Evolutionary conservation across 1,140 invertebrate species (phyloP).

Genomic region (Megalonaias nervosa): DNA sequence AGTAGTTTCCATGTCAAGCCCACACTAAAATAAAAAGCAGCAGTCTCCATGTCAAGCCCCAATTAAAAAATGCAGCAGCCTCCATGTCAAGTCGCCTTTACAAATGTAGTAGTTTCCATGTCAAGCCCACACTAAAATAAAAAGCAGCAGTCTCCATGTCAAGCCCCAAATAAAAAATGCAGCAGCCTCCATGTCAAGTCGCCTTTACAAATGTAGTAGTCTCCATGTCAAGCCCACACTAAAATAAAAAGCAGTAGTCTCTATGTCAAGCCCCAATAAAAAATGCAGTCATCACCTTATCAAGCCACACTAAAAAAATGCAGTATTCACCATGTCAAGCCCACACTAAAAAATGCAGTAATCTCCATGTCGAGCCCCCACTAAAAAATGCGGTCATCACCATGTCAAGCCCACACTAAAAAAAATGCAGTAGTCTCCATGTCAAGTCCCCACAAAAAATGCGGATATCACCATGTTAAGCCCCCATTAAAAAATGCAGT

Average conservation of each 20-base stretch:
- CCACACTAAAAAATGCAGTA: not conserved
- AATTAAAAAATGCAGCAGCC: no score
- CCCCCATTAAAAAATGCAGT: not conserved
- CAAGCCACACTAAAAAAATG: not conserved
- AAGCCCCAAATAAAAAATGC: no score
- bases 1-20: no score
- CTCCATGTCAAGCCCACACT: not conserved
- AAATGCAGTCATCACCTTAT: not conserved
- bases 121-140: no score
- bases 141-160: no score
- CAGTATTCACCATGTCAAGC: not conserved
- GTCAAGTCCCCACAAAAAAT: no score
- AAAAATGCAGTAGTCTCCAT: not conserved
- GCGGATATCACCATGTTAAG: no score
- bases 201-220: not conserved
- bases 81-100: no score
- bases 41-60: not conserved
- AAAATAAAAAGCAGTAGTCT: not conserved
- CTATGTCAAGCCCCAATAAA: no score
- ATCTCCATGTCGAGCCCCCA: not conserved
- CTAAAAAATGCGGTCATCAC: no score
- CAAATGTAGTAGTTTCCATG: no score
- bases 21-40: no score
- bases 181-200: not conserved
- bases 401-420: not conserved